phyloP scores from a whole-genome alignment of 1,140 invertebrate genomes.

The Euborellia annulipes region DNA sequence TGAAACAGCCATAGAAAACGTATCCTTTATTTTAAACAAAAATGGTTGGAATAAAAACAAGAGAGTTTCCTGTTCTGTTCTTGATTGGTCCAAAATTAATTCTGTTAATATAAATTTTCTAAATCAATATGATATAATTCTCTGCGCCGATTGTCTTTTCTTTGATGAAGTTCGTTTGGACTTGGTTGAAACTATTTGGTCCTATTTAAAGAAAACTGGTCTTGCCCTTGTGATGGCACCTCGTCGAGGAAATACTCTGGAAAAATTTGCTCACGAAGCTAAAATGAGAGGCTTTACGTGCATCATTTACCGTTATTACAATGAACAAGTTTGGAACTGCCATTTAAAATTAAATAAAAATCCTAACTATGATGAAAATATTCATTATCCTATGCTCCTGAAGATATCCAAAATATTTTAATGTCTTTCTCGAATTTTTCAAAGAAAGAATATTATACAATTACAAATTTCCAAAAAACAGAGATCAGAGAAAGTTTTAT shows the following conservation, averaged over 20 bases:
- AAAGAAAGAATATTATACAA: too few relatives aligned
- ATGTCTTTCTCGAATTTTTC: too few relatives aligned
- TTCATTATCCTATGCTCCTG: slow-evolving; percentile 49
- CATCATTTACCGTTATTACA: slow-evolving; percentile 39
- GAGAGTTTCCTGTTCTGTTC: slow-evolving; percentile 23
- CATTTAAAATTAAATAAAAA: slow-evolving; percentile 40
- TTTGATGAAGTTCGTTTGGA: slow-evolving; percentile 61
- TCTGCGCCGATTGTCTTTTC: slow-evolving; percentile 69
- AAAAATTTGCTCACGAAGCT: slow-evolving; percentile 46
- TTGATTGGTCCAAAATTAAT: slow-evolving; percentile 30
- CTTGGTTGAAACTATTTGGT: slow-evolving; percentile 51
- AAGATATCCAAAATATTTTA: slow-evolving; percentile 22
- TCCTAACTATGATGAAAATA: slow-evolving; percentile 44
- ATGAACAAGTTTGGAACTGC: slow-evolving; percentile 44
- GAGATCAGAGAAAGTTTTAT: too few relatives aligned
- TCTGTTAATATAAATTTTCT: not conserved
- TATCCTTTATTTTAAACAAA: slow-evolving; percentile 40
- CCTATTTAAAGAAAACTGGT: slow-evolving; percentile 45
- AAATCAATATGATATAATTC: slow-evolving; percentile 45
- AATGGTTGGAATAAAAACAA: slow-evolving; percentile 34
- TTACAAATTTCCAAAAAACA: too few relatives aligned
- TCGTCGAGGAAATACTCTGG: slow-evolving; percentile 49
- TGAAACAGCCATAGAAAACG: slow-evolving; percentile 57
- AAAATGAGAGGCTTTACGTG: slow-evolving; percentile 38
- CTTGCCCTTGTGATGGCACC: slow-evolving; percentile 62